Percentiles rank a stretch among this genome's conserved stretches.
Evolutionary conservation across 2,113 vertebrate species (phyloP).

Genomic region (Rhagologus leucostigma): DNA sequence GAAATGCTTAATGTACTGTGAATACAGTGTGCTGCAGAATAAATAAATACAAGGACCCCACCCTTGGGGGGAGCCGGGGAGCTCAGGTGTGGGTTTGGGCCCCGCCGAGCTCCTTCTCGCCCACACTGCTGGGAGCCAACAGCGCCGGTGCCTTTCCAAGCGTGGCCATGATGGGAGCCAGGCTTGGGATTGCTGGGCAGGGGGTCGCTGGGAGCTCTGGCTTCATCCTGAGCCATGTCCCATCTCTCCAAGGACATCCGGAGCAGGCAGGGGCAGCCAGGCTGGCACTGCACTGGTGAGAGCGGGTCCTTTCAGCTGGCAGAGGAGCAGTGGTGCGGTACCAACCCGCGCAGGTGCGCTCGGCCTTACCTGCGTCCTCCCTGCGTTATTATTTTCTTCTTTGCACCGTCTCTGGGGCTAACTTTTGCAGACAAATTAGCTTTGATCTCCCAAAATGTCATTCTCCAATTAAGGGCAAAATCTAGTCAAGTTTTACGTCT

Average conservation of each 20-base stretch:
- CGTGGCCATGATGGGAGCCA: accelerated
- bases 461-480: constrained; percentile 69
- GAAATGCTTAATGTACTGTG: constrained; percentile 86
- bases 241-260: not conserved
- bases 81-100: not conserved
- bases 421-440: constrained; percentile 67
- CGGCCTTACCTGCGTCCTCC: not conserved
- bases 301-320: not conserved
- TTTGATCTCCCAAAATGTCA: constrained; percentile 70
- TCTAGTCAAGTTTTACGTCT: constrained; percentile 70
- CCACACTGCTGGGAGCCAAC: accelerated
- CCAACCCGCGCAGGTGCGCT: not conserved
- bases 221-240: not conserved
- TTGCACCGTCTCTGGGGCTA: constrained; percentile 46
- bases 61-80: not conserved
- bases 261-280: not conserved
- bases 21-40: constrained; percentile 70
- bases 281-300: not conserved
- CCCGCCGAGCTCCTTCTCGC: not conserved
- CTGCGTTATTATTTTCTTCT: constrained; percentile 19
- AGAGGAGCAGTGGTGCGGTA: not conserved
- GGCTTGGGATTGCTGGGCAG: accelerated
- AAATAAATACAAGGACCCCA: constrained; percentile 62
- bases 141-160: accelerated
- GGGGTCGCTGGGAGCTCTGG: accelerated